Base-by-base conservation (phyloP, 2,888 invertebrate genomes). In the Dolichomitus sp. region DNA sequence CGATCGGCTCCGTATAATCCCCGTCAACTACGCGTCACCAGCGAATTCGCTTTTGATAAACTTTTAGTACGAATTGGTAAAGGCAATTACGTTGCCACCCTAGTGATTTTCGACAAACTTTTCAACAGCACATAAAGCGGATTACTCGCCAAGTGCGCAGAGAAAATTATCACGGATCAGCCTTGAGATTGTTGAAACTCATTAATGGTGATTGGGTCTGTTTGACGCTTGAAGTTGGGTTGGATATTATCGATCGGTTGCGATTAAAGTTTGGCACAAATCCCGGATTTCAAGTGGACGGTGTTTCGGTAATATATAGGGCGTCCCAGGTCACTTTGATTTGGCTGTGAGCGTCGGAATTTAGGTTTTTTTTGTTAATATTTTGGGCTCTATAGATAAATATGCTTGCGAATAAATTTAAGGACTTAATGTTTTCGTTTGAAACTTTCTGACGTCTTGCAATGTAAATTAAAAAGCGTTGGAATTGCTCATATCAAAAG, bases 201-300 rank as follows among this genome's bases (percentile, higher is more conserved):
- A 81, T 81, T 72, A 68, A 14, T 42, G 50, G 9, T 77, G 72
- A 77, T 81, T 70, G 66, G 66, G 45, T 72, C 77, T 73, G 45
- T 50, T 61, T 11, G 61, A 70, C 65, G 14, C 14, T 27, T 48
- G 33, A n/a, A 30, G 33, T 30, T 45, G 0, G 23, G 4, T 6
- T 48, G 48, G 37, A 27, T 69, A 70, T 77, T 63, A 73, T 50
- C 52, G 69, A 77, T 72, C 30, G 27, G 48, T 33, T 42, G n/a
- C 30, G 50, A 61, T 59, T 63, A 45, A 50, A 42, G 17, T 17
- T 42, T 42, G 4, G 42, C 42, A 14, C 42, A 14, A 42, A 42
- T 50, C 50, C 5, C 23, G 40, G 12, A 9, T 33, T 59, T 42
- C 11, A n/a, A n/a, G 40, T 19, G 63, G 11, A 63, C 11, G 17